Base-by-base conservation (phyloP, 1,140 invertebrate genomes). In the Drosophila kurseongensis region DNA sequence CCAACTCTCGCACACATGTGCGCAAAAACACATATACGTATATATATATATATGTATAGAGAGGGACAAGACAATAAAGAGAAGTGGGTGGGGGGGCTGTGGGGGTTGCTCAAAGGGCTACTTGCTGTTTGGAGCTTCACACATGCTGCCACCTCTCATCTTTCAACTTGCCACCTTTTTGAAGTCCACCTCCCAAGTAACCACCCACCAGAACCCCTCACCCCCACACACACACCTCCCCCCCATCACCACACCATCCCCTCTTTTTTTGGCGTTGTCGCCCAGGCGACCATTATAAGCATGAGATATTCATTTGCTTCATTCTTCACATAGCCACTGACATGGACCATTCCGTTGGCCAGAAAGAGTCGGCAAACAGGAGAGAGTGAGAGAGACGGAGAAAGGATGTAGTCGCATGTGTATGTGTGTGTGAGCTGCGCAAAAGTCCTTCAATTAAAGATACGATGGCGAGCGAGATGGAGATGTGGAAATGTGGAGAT, bases 361-460 rank as follows among this genome's bases (percentile, higher is more conserved):
- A 76, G 80, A 83, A 54, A 50, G 80, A 80, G 80, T 41, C 56
- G 54, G 55, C 58, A 56, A 27, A 75, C 0, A 0, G 12, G 44
- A 23, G 29, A 29, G 51, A 57, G 54, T 29, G 75, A 38, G 12
- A 23, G 52, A 44, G 23, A 73, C 16, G 44, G 59, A 38, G 41
- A 48, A 71, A 57, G 68, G 68, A 71, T 71, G 68, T 44, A 71
- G 57, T 45, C 54, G 27, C 47, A 63, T 62, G 38, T 77, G 48
- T 71, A 57, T 58, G 38, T 77, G 61, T 71, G 58, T 78, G 77
- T 54, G 75, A 82, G 83, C 80, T 83, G 84, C 83, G 83, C 84
- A 88, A 89, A 76, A 89, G 84, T 88, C 80, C 83, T 89, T 89
- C 83, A 89, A 89, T 88, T 88, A 88, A 88, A 86, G 83, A 86